Evolutionary conservation across 2,797 vertebrate genomes (phyloP).

Genomic region (Holocentrus rufus): DNA sequence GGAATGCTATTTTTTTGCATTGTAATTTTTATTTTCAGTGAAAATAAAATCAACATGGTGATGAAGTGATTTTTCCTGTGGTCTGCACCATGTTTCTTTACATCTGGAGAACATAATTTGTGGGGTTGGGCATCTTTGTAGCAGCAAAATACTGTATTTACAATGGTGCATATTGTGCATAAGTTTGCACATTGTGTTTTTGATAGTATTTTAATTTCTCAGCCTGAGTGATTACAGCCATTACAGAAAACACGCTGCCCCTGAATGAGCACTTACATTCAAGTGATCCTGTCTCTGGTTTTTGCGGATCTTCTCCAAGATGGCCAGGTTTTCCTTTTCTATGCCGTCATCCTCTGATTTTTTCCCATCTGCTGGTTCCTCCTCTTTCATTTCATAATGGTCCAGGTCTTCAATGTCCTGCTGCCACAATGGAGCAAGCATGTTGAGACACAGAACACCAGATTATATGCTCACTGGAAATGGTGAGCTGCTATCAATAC

Average conservation of each 20-base stretch:
- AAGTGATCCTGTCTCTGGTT: slow-evolving; percentile 99
- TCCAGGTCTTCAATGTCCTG: slow-evolving; percentile 98
- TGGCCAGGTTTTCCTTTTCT: slow-evolving; percentile 97
- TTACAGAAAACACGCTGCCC: slow-evolving; percentile 19
- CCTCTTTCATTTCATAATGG: slow-evolving; percentile 99
- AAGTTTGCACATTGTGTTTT: no score
- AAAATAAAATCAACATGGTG: no score
- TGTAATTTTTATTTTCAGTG: no score
- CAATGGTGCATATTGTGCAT: no score
- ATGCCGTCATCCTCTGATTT: slow-evolving; percentile 98
- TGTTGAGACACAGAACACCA: slow-evolving; percentile 25
- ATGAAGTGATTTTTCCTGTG: no score
- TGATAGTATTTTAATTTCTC: no score
- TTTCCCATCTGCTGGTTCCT: slow-evolving; percentile 92
- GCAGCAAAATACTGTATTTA: no score
- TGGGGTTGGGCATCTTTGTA: no score
- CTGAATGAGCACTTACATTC: slow-evolving; percentile 87
- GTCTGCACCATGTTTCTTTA: no score
- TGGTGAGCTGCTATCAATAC: not conserved
- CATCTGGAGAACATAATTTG: no score
- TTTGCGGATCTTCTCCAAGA: slow-evolving; percentile 98
- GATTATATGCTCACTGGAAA: not conserved
- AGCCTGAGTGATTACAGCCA: not conserved
- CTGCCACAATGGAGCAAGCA: slow-evolving; percentile 40
- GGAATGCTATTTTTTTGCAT: no score